A percentile compares a stretch with the other conserved stretches of the same genome.
phyloP scores from a whole-genome alignment of 2,113 vertebrate species.

The Nansenia antarctica region DNA sequence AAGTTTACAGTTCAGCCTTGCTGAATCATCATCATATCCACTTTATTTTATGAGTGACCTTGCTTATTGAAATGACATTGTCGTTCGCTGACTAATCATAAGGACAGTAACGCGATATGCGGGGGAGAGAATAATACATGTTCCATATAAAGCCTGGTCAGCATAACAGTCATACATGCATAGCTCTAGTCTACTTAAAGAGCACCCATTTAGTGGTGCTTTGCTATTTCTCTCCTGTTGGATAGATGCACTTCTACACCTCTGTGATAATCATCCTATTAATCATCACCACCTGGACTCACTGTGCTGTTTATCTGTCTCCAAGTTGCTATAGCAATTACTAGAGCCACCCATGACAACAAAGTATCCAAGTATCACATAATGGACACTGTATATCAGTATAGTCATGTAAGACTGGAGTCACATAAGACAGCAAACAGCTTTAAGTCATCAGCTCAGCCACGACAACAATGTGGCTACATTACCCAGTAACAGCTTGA shows the following conservation, averaged over 20 bases:
- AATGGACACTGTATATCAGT: neutral
- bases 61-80: constrained; percentile 42
- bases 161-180: constrained; percentile 45
- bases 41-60: constrained; percentile 43
- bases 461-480: neutral
- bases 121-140: constrained; percentile 41
- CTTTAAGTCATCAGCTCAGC: no score
- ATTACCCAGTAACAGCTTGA: neutral
- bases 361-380: neutral
- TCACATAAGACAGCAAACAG: no score
- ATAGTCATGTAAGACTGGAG: neutral
- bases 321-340: neutral
- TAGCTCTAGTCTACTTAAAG: constrained; percentile 41
- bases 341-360: no score
- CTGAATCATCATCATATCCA: constrained; percentile 21
- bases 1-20: neutral
- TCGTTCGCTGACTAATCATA: constrained; percentile 58
- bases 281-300: constrained; percentile 28
- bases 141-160: constrained; percentile 36
- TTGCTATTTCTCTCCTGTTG: constrained; percentile 48
- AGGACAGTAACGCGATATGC: constrained; percentile 47
- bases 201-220: constrained; percentile 45
- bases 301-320: neutral
- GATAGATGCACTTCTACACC: constrained; percentile 39
- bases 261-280: constrained; percentile 14